Base-by-base conservation (phyloP, 2,888 invertebrate genomes). In the Thyatira batis region DNA sequence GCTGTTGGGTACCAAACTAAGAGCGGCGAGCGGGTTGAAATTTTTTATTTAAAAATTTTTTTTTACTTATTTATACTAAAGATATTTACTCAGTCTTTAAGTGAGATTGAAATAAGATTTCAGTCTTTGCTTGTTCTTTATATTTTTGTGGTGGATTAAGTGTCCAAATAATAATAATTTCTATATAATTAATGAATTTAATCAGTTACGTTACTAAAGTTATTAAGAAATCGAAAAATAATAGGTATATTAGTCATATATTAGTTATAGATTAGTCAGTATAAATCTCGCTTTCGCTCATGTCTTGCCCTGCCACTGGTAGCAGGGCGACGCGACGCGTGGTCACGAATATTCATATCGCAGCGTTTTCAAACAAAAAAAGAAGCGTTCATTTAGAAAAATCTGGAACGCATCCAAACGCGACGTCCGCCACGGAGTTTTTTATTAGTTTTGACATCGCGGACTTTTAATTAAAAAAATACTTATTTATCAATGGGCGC, bases 271-370 rank as follows among this genome's bases (percentile, higher is more conserved):
- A 17, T 10, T 48, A 43, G 49, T 49, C 23, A 48, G 43, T 11
- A 20, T 13, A 5, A 10, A 52, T 55, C 46, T 44, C 65, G 70
- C 71, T 61, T 23, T 21, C 63, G 57, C 72, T 64, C 58, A 17
- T 67, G 49, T 45, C 68, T 71, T 69, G 50, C 46, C 43, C 53
- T 23, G 48, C 54, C 58, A 63, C 62, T 75, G 80, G 80, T 78
- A 79, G 76, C 76, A 70, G 83, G 78, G 77, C 77, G 82, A 81
- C 81, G 82, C 73, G 78, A 79, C 74, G 80, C 82, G 82, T 83
- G 84, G 74, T 76, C 80, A 79, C 84, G 82, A 87, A 89, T 85
- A 89, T 86, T 87, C 86, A 85, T 87, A 85, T 82, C 77, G 70
- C 66, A 71, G 70, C 78, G 80, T 78, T 72, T 71, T 71, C 63